Evolutionary conservation across 1,140 invertebrate genomes (phyloP).

Genomic region (Drosophila ogumai): DNA sequence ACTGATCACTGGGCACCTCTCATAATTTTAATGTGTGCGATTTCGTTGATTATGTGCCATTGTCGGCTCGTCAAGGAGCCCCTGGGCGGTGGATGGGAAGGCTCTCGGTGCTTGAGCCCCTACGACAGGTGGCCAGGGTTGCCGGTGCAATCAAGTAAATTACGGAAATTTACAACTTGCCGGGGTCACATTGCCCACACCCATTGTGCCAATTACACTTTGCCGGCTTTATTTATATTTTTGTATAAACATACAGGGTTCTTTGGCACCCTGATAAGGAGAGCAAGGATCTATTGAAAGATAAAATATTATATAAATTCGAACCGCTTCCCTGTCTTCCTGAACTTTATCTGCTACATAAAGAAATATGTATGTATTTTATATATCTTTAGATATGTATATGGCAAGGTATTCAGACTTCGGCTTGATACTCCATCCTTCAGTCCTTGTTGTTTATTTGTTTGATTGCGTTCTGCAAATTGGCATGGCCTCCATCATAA

Average conservation of each 20-base stretch:
- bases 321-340: not conserved
- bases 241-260: not conserved
- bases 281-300: not conserved
- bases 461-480: conserved; percentile 68
- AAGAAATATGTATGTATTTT: too few relatives aligned
- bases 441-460: conserved; percentile 56
- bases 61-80: conserved; percentile 37
- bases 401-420: not conserved
- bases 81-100: not conserved
- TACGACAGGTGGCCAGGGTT: conserved; percentile 56
- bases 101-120: not conserved
- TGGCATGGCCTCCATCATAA: conserved; percentile 62
- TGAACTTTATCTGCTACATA: not conserved
- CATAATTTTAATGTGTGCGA: conserved; percentile 57
- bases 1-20: conserved; percentile 11
- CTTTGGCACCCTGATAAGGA: not conserved
- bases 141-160: conserved; percentile 67
- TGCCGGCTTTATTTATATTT: conserved; percentile 12
- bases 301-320: not conserved
- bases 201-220: conserved; percentile 1
- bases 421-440: not conserved
- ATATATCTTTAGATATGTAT: too few relatives aligned
- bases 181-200: conserved; percentile 31
- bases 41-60: conserved; percentile 66
- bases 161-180: conserved; percentile 68